These are phyloP conservation scores for Hoplostethus atlanticus DNA, from an alignment of 2,797 vertebrate species.

Conservation along the genomic window DNA sequence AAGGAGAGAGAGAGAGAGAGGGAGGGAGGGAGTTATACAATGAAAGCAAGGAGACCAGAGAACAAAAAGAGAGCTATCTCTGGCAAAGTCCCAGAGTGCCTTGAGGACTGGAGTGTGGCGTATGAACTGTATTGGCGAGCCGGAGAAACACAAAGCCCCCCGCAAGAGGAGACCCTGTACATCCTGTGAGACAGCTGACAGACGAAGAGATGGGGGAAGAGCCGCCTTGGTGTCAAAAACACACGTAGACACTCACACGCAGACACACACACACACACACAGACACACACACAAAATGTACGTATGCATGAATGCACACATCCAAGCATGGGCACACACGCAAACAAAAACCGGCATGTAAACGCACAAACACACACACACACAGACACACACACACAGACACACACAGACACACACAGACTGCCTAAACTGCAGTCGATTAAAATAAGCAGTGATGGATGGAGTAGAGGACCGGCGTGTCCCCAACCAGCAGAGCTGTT, in stretches of 20 bases:
- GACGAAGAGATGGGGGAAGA: slow-evolving; percentile 2
- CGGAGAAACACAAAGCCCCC: slow-evolving; percentile 7
- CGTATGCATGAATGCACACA: not conserved
- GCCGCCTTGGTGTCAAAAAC: slow-evolving; percentile 6
- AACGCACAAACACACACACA: not conserved
- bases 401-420: not conserved
- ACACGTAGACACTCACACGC: not conserved
- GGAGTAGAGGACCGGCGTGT: not conserved
- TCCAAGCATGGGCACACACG: not conserved
- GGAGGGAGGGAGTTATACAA: not conserved
- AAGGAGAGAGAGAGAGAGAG: not conserved
- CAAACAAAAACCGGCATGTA: too few species aligned
- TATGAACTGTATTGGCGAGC: slow-evolving; percentile 18
- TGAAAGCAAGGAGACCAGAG: not conserved
- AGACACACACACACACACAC: not conserved
- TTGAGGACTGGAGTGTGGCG: slow-evolving; percentile 22
- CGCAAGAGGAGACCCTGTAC: slow-evolving; percentile 18
- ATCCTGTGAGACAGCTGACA: slow-evolving; percentile 20
- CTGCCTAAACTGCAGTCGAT: slow-evolving; percentile 6
- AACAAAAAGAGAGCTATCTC: slow-evolving; percentile 26
- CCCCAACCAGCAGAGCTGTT: slow-evolving; percentile 20
- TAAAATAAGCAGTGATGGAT: slow-evolving; percentile 9
- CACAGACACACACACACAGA: not conserved
- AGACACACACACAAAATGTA: not conserved
- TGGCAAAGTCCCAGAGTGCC: slow-evolving; percentile 37